These are phyloP conservation scores for Stenchaetothrips biformis DNA, from an alignment of 2,888 invertebrate genomes.

Conservation along the genomic window DNA sequence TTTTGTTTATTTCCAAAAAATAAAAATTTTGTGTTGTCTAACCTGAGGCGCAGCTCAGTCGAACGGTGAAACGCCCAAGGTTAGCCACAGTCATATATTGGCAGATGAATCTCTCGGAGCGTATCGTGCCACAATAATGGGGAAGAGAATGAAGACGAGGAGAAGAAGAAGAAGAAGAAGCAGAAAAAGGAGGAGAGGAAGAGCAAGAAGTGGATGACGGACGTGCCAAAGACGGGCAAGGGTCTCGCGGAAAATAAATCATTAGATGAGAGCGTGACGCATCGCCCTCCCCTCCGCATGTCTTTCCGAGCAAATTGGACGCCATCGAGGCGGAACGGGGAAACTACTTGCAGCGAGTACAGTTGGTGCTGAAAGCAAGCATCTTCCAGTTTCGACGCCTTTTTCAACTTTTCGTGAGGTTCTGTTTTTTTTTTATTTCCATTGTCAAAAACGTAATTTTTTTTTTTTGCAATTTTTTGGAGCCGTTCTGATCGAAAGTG, in stretches of 20 bases:
- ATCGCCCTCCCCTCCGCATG: not conserved
- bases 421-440: too few relatives aligned
- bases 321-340: not conserved
- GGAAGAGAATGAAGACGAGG: not conserved
- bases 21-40: too few relatives aligned
- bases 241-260: slow-evolving; percentile 2
- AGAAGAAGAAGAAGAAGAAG: too few relatives aligned
- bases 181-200: not conserved
- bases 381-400: not conserved
- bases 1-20: too few relatives aligned
- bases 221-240: not conserved
- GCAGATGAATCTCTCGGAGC: too few relatives aligned
- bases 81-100: too few relatives aligned
- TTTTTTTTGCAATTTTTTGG: too few relatives aligned
- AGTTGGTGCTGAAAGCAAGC: not conserved
- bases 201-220: not conserved
- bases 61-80: too few relatives aligned
- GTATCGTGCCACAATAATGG: not conserved
- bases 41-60: too few relatives aligned
- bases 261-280: slow-evolving; percentile 3
- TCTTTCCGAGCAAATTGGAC: not conserved
- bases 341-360: not conserved
- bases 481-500: too few relatives aligned
- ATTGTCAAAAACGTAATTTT: too few relatives aligned
- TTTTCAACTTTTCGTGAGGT: too few relatives aligned